Conservation (phyloP, 2,113 vertebrate species). For the Archilochus colubris region DNA sequence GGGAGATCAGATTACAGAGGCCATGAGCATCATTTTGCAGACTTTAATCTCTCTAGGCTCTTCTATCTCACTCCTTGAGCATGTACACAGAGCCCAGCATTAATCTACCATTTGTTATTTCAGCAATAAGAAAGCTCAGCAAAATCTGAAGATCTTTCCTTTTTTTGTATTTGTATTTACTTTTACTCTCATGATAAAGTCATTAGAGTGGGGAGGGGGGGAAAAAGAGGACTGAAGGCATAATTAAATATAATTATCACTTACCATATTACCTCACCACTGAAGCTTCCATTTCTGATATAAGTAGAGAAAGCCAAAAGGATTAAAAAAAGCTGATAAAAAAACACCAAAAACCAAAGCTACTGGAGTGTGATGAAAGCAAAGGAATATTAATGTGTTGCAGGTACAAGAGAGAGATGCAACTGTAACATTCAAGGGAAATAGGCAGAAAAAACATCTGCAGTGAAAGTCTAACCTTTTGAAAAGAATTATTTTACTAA, state of each 20-base stretch:
- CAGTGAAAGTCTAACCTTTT: not conserved
- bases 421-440: constrained; percentile 50
- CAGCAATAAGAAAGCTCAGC: not conserved
- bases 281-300: constrained; percentile 2
- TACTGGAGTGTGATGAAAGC: constrained; percentile 22
- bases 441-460: not conserved
- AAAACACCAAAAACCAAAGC: not conserved
- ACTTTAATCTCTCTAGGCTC: not conserved
- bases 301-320: not conserved
- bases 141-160: not conserved
- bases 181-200: not conserved
- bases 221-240: not conserved
- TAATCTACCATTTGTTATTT: not conserved
- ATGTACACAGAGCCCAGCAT: not conserved
- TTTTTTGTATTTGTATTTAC: not conserved
- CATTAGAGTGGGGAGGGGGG: not conserved
- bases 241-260: not conserved
- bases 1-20: not conserved
- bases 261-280: not conserved
- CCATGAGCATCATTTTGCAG: not conserved
- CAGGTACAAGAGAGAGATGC: not conserved
- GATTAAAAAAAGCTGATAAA: not conserved
- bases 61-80: not conserved
- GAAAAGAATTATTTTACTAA: constrained; percentile 36
- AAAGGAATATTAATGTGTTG: constrained; percentile 15